Conservation (phyloP, 2,888 invertebrate species). For the Harmothoe impar region DNA sequence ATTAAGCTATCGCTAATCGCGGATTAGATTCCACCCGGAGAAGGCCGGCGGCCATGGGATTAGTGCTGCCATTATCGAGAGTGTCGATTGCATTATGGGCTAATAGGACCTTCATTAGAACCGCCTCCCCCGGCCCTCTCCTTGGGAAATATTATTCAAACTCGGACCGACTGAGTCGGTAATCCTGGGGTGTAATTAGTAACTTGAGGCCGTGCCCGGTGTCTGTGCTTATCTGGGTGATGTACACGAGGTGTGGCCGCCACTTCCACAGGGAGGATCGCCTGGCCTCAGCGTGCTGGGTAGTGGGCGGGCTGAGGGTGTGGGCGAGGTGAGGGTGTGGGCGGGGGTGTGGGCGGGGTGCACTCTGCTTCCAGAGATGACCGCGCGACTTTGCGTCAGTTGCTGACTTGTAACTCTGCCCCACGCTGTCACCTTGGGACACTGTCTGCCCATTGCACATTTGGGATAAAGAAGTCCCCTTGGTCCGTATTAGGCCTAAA, state of each 20-base stretch:
- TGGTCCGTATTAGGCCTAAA: too few relatives aligned
- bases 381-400: too few relatives aligned
- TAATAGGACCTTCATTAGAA: slow-evolving; percentile 52
- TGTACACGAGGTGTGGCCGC: not conserved
- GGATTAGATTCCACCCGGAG: slow-evolving; percentile 37
- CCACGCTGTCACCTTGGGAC: too few relatives aligned
- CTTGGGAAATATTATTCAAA: slow-evolving; percentile 52
- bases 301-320: too few relatives aligned
- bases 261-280: not conserved
- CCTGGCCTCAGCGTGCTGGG: slow-evolving; percentile 6
- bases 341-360: too few relatives aligned
- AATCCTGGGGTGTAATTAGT: slow-evolving; percentile 30
- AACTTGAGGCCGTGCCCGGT: slow-evolving; percentile 1
- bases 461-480: too few relatives aligned
- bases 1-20: slow-evolving; percentile 51
- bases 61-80: slow-evolving; percentile 29
- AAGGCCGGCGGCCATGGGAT: not conserved
- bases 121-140: not conserved
- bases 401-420: too few relatives aligned
- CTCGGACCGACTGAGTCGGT: not conserved
- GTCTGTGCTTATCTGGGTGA: not conserved
- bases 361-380: too few relatives aligned
- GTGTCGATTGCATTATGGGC: slow-evolving; percentile 44
- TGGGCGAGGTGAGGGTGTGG: too few relatives aligned
- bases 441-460: too few relatives aligned